Conservation (phyloP, 1,140 invertebrate species). For the Calliphora vicina region DNA sequence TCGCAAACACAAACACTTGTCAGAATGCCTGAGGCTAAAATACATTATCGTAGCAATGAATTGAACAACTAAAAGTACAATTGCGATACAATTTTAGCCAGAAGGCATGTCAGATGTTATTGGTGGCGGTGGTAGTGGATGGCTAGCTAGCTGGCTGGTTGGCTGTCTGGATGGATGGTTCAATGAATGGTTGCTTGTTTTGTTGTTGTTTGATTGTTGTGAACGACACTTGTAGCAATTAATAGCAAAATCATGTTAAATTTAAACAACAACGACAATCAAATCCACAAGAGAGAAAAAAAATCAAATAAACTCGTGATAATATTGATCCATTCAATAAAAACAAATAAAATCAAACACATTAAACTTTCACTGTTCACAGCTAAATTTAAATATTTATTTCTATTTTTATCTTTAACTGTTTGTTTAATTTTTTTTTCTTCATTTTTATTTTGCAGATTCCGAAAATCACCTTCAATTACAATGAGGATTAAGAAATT, state of each 20-base stretch:
- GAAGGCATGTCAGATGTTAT: background rate
- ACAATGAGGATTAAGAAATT: constrained; percentile 19
- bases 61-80: background rate
- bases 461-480: background rate
- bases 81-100: background rate
- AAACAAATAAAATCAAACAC: background rate
- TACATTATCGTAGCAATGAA: constrained; percentile 4
- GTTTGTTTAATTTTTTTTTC: background rate
- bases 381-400: background rate
- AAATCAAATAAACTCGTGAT: background rate
- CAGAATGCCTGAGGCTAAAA: background rate
- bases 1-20: background rate
- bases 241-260: constrained; percentile 31
- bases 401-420: background rate
- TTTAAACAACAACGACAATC: background rate
- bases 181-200: too few relatives aligned
- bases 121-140: too few relatives aligned
- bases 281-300: background rate
- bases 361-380: background rate
- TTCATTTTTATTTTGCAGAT: constrained; percentile 12
- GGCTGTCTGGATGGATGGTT: too few relatives aligned
- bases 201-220: background rate
- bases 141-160: too few relatives aligned
- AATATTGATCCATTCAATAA: background rate
- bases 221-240: constrained; percentile 25